These are phyloP conservation scores for Lasioglossum albipes DNA, from an alignment of 1,140 invertebrate species.

Conservation along the genomic window DNA sequence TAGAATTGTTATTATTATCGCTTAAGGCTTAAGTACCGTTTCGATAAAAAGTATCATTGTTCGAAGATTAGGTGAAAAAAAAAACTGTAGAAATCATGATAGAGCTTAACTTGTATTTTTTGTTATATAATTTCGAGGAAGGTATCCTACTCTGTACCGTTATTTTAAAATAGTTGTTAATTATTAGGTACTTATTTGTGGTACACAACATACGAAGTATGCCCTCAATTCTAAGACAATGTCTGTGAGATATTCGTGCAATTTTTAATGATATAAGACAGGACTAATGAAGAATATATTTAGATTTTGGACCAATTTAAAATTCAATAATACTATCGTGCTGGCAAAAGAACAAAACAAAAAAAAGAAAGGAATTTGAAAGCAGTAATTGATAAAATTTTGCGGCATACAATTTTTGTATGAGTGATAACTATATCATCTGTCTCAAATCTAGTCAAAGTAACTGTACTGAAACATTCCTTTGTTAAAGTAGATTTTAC, in stretches of 20 bases:
- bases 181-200: constrained; percentile 33
- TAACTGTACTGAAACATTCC: constrained; percentile 47
- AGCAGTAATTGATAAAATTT: constrained; percentile 33
- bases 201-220: constrained; percentile 12
- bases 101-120: constrained; percentile 21
- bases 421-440: constrained; percentile 40
- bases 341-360: constrained; percentile 7
- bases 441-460: constrained; percentile 68
- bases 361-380: constrained; percentile 27
- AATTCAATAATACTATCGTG: constrained; percentile 49
- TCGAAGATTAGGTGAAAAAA: neutral
- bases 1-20: neutral
- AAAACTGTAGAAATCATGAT: neutral
- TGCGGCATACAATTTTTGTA: constrained; percentile 51
- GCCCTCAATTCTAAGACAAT: constrained; percentile 35
- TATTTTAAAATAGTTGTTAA: constrained; percentile 18
- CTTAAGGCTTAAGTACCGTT: constrained; percentile 28
- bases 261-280: constrained; percentile 46
- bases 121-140: constrained; percentile 12
- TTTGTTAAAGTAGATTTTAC: constrained; percentile 31
- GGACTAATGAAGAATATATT: constrained; percentile 34
- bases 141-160: neutral
- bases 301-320: constrained; percentile 65
- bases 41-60: neutral
- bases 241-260: constrained; percentile 37